Base-by-base conservation (phyloP, 2,888 invertebrate genomes). In the Cetonia aurata region DNA sequence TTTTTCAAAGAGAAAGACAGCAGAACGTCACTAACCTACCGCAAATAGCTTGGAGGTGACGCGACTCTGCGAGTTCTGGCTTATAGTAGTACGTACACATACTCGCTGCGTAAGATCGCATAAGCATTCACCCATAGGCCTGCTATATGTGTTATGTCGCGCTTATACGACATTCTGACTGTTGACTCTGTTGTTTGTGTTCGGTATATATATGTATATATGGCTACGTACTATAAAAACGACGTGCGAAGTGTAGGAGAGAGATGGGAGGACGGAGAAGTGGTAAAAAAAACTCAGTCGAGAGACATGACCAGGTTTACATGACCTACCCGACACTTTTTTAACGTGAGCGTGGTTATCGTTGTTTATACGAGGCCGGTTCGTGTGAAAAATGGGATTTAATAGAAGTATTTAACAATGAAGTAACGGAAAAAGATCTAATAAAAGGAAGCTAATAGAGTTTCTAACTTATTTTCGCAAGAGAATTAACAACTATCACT, bases 21-120 rank as follows among this genome's bases (percentile, higher is more conserved):
- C 48, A 13, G 57, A 72, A 75, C 75, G 74, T 74, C 76, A 76
- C 76, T 76, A 76, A 76, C 76, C 76, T 76, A 76, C 76, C 76
- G 73, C 76, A 75, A 76, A 76, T 74, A 74, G 69, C 72, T 73
- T 67, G 10, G 37, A 37, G 37, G 37, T 37, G 37, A 37, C 37
- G 37, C 37, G 37, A 9, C 10, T 6, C 37, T 37, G 37, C 25
- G 25, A 25, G 25, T 4, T 4, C 25, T 4, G 25, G 4, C 25
- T n/a, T 37, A 37, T 37, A 37, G 8, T 9, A 3, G 6, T 33
- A 33, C 33, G 33, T 33, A 33, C 33, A 33, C 33, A 33, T n/a
- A 8, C 37, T 10, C 37, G 10, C 10, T 37, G 37, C 37, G 37
- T 37, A 37, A 37, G 37, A 37, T 9, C 37, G 37, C 73, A 67